phyloP scores from a whole-genome alignment of 1,140 invertebrate species.

The Ephestia elutella region DNA sequence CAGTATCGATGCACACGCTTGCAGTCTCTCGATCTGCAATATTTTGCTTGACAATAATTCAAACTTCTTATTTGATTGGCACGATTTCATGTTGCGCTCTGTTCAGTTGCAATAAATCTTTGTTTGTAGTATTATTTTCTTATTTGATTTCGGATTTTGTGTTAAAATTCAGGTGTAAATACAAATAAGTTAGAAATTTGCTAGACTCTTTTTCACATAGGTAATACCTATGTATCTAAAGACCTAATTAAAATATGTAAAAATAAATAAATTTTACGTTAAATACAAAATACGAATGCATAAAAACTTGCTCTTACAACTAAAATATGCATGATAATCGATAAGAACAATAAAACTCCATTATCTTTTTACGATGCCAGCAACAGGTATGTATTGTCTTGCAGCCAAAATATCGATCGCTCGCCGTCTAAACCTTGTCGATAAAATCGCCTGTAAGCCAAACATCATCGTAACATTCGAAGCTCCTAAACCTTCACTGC shows the following conservation, averaged over 20 bases:
- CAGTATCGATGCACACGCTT: conserved; percentile 32
- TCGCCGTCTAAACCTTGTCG: conserved; percentile 12
- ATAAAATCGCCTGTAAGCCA: conserved; percentile 21
- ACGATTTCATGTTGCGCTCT: conserved; percentile 15
- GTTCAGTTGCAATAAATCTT: not conserved
- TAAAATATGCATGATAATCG: not conserved
- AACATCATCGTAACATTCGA: conserved; percentile 17
- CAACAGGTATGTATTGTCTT: not conserved
- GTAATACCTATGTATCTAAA: too few species aligned
- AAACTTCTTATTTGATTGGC: conserved; percentile 28
- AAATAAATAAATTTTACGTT: too few species aligned
- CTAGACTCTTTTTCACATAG: too few species aligned
- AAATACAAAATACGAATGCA: too few species aligned
- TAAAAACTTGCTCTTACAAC: not conserved
- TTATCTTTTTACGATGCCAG: not conserved
- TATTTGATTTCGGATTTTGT: too few species aligned
- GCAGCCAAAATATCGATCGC: conserved; percentile 8
- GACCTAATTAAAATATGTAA: too few species aligned
- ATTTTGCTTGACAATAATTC: conserved; percentile 17
- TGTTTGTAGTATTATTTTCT: not conserved
- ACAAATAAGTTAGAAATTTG: too few species aligned
- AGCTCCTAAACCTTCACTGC: conserved; percentile 19
- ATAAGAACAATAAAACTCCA: not conserved
- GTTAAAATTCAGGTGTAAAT: too few species aligned
- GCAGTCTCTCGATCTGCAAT: conserved; percentile 26